phyloP scores from a whole-genome alignment of 2,888 invertebrate genomes.

The Eurois occulta region DNA sequence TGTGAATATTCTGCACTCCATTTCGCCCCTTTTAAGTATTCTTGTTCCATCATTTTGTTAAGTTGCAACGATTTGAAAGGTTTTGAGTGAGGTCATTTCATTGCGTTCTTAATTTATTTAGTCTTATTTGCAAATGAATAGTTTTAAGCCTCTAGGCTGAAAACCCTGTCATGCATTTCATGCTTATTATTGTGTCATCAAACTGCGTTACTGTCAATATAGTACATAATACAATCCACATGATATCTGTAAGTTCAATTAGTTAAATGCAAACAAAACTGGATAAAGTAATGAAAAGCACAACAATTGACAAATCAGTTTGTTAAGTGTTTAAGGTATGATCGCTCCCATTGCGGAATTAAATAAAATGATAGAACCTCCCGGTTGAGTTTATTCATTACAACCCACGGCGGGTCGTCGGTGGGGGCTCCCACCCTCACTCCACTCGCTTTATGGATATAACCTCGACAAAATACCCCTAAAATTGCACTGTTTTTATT shows the following conservation, averaged over 20 bases:
- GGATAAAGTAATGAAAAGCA: conserved; percentile 43
- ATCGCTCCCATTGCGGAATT: conserved; percentile 87
- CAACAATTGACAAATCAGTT: conserved; percentile 75
- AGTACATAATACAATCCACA: background rate
- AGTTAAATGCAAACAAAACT: conserved; percentile 1
- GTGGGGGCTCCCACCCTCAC: conserved; percentile 76
- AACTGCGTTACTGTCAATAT: background rate
- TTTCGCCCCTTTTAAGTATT: conserved; percentile 71
- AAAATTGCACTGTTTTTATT: conserved; percentile 91
- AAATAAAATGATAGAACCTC: conserved; percentile 87
- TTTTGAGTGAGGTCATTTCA: conserved; percentile 23
- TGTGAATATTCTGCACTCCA: conserved; percentile 77
- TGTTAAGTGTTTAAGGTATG: conserved; percentile 79
- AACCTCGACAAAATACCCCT: conserved; percentile 91
- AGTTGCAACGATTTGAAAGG: conserved; percentile 14
- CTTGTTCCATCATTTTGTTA: conserved; percentile 55
- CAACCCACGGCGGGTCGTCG: conserved; percentile 81
- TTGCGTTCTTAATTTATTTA: conserved; percentile 5
- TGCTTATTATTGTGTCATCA: background rate
- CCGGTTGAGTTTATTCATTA: conserved; percentile 90
- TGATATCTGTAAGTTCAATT: background rate
- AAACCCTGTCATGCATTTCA: background rate
- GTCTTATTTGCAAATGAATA: background rate
- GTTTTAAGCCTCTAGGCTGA: background rate
- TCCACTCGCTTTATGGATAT: conserved; percentile 89